These are phyloP conservation scores for Hemibagrus wyckioides DNA, from an alignment of 2,113 vertebrate genomes.

Conservation along the genomic window DNA sequence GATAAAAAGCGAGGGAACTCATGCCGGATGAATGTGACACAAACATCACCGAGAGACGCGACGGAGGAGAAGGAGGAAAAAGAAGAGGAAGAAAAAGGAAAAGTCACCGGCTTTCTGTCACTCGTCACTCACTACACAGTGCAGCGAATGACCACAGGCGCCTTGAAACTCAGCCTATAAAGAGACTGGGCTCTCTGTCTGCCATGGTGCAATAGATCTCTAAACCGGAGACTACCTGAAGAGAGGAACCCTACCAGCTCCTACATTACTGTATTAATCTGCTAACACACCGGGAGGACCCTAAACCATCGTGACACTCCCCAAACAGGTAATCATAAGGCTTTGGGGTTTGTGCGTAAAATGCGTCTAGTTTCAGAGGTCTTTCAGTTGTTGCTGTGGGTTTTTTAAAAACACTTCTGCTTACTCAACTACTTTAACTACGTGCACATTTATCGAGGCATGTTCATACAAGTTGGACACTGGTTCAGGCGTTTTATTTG, in stretches of 20 bases:
- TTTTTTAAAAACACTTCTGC: background rate
- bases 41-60: constrained; percentile 53
- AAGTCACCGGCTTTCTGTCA: constrained; percentile 70
- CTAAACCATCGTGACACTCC: constrained; percentile 12
- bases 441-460: background rate
- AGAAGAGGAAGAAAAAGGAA: constrained; percentile 37
- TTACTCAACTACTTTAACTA: background rate
- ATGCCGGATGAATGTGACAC: constrained; percentile 55
- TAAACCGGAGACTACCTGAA: constrained; percentile 37
- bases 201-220: constrained; percentile 63
- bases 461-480: background rate
- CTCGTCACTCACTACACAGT: constrained; percentile 63
- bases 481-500: background rate
- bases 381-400: background rate
- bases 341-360: constrained; percentile 41
- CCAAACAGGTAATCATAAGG: constrained; percentile 53
- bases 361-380: background rate
- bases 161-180: constrained; percentile 66
- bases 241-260: constrained; percentile 5
- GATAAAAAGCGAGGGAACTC: constrained; percentile 68
- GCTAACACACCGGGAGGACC: constrained; percentile 28
- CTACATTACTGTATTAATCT: constrained; percentile 42
- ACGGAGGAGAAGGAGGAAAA: constrained; percentile 17
- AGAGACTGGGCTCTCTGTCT: constrained; percentile 55
- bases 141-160: constrained; percentile 61